Evolutionary conservation across 2,797 vertebrate genomes (phyloP), one percentile per base, ranked within the genome.

Genomic region (Mallotus villosus): DNA sequence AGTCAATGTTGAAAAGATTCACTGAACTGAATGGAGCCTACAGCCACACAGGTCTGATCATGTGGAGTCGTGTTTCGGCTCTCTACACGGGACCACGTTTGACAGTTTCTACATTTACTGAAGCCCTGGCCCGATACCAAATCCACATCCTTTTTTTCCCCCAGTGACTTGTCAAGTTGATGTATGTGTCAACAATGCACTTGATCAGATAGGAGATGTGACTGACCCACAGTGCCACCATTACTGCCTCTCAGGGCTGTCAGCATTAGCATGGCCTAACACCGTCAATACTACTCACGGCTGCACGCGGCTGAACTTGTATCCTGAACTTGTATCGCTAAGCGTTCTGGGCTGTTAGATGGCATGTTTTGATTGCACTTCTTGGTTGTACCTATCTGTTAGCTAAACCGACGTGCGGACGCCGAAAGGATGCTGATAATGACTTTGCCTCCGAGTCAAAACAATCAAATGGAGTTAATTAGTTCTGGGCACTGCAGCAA

Each of bases 381-480:
- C 9, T 34, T 14, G 41, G 41, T 46, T 46, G 41, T 46, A 46
- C 41, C 41, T 46, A 84, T 76, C 76, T 86, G 87, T 79, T 49
- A 1, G 77, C 77, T 79, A 8, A 72, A 67, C 55, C 22, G 6
- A 71, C 68, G 22, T 66, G 58, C 11, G 41, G 41, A 46, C 9
- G 2, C 41, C 11, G 72, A 65, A 83, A 80, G 73, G 68, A 58
- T 70, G 77, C 82, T 67, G 71, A 78, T 88, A 84, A 89, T 82
- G 78, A 88, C 81, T 88, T 82, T 77, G 84, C 81, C 84, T 89
- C 84, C 80, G 84, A 75, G 3, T 79, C 77, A 74, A 80, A 75
- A 86, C 85, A 89, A 86, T 89, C 85, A 86, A 83, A 84, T 8
- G 16, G 69, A 75, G 84, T 82, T 87, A 89, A 89, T 89, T 87